Evolutionary conservation across 2,797 vertebrate genomes (phyloP), one percentile per base, ranked within the genome.

Genomic region (Ciconia nigra): DNA sequence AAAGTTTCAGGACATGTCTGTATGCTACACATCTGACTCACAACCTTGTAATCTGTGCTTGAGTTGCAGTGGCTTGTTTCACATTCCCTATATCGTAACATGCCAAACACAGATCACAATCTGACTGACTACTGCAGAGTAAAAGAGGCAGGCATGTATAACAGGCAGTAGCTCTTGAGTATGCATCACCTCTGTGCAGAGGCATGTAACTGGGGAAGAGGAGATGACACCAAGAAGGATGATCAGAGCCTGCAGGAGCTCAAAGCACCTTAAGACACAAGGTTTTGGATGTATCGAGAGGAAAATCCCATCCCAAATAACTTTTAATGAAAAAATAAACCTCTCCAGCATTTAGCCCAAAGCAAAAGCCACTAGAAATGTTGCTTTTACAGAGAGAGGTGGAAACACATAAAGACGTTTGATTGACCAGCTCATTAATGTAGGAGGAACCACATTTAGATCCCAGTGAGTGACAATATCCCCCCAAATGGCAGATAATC

Each of bases 131-230:
- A 11, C 39, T 62, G 65, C 31, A 66, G 61, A 91, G 16, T 5
- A 44, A 54, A 25, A 80, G 72, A 67, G 29, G 72, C 7, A 52
- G 42, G 35, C 1, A 0, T 8, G 22, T 11, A 2, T 33, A 39
- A 54, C 20, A 51, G 42, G 33, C 41, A 61, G 54, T 79, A 78
- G 59, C 25, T 82, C 4, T 0, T n/a, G 20, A 69, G 29, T 19
- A 33, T 15, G 31, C 3, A 3, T 70, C 63, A 72, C 20, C 22
- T 77, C 80, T 24, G 18, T 11, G 42, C 31, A 74, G 66, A n/a
- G 44, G 15, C 26, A 61, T 0, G 0, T 51, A 46, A 66, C 3
- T 49, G 33, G 18, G 44, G 35, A 71, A 90, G 39, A 65, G 44
- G 49, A 80, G 58, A 52, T 7, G 28, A 72, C 29, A 79, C 7